A percentile compares a stretch with the other conserved stretches of the same genome.
Evolutionary conservation across 2,888 invertebrate genomes (phyloP).

Genomic region (Hydriomena furcata): DNA sequence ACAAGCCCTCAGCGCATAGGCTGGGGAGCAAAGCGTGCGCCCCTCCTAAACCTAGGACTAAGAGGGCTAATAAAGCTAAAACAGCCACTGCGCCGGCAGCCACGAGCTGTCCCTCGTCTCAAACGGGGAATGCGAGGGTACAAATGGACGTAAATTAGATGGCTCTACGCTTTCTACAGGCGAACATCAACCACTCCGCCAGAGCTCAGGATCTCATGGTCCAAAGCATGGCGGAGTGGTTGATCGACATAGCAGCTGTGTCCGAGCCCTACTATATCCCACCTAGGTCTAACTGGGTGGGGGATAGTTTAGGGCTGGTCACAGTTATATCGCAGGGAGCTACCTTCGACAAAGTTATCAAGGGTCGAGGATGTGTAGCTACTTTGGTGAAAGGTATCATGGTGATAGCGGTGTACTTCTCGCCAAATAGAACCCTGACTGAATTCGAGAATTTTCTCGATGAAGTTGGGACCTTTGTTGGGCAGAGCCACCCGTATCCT

Average conservation of each 20-base stretch:
- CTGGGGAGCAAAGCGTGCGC: not conserved
- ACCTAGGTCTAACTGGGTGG: not conserved
- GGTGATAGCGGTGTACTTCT: too few species aligned
- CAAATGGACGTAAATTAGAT: not conserved
- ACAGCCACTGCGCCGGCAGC: too few species aligned
- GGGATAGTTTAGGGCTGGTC: not conserved
- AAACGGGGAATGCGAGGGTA: not conserved
- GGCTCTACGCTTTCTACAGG: not conserved
- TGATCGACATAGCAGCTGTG: not conserved
- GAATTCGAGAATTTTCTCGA: too few species aligned
- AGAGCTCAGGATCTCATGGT: conserved; percentile 4
- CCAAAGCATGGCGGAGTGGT: conserved; percentile 11
- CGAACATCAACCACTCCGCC: conserved; percentile 10
- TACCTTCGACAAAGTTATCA: not conserved
- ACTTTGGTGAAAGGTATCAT: too few species aligned
- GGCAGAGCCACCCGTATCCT: conserved; percentile 7
- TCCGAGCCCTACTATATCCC: conserved; percentile 7
- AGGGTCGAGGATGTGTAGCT: not conserved
- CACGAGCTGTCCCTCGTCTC: too few species aligned
- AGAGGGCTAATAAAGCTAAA: too few species aligned
- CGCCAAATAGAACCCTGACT: too few species aligned
- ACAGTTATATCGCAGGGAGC: not conserved
- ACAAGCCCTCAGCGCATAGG: not conserved
- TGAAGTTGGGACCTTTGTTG: too few species aligned
- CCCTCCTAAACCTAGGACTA: too few species aligned